A percentile compares a stretch with the other conserved stretches of the same genome.
Evolutionary conservation across 2,113 vertebrate species (phyloP).

Genomic region (Notothenia coriiceps): DNA sequence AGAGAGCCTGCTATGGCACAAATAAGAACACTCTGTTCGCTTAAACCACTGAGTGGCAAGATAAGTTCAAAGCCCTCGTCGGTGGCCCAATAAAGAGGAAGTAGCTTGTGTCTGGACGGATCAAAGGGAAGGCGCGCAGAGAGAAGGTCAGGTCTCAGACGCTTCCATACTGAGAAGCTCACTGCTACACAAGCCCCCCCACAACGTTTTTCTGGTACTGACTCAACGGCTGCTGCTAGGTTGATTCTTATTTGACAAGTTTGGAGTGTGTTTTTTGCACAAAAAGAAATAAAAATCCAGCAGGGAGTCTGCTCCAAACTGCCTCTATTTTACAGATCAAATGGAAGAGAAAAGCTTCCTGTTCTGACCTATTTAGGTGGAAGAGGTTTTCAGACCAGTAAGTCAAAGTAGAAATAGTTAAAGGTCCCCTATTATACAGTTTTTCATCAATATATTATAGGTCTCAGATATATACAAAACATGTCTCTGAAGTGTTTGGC

Average conservation of each 20-base stretch:
- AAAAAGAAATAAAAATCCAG: slow-evolving; percentile 3
- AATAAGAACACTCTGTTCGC: slow-evolving; percentile 59
- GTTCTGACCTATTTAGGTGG: neutral
- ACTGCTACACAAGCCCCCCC: slow-evolving; percentile 50
- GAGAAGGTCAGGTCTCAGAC: slow-evolving; percentile 81
- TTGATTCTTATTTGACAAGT: slow-evolving; percentile 33
- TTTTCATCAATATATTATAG: no score
- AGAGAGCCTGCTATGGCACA: slow-evolving; percentile 46
- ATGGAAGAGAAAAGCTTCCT: neutral
- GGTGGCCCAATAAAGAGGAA: slow-evolving; percentile 74
- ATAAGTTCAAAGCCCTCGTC: slow-evolving; percentile 81
- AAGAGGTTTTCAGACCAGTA: no score
- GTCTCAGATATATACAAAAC: no score
- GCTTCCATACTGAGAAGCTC: slow-evolving; percentile 64
- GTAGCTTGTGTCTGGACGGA: slow-evolving; percentile 74
- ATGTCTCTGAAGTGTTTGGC: no score
- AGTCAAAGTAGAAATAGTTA: no score
- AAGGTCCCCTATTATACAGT: no score
- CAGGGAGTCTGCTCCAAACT: neutral
- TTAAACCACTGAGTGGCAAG: slow-evolving; percentile 74
- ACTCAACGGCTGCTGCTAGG: slow-evolving; percentile 42
- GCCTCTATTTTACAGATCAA: neutral
- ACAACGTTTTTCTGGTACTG: slow-evolving; percentile 67
- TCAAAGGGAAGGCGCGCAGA: slow-evolving; percentile 75
- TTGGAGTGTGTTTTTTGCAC: neutral